phyloP scores from a whole-genome alignment of 53 echinoderm and acorn worm genomes.

The Temnopleurus reevesii region DNA sequence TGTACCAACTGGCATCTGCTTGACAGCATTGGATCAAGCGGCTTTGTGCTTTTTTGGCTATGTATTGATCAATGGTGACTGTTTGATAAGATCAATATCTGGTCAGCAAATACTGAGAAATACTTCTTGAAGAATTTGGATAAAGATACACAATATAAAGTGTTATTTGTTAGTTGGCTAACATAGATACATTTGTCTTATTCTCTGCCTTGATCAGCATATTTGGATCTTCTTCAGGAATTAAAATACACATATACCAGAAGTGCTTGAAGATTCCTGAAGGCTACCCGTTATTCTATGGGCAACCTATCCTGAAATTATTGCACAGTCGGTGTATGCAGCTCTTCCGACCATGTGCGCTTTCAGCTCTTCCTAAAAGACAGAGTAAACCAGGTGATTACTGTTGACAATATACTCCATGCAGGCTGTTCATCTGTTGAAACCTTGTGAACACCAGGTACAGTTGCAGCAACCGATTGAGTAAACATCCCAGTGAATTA shows the following conservation, averaged over 20 bases:
- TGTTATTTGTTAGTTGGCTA: too few relatives aligned
- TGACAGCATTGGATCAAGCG: too few relatives aligned
- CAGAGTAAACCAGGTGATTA: not conserved
- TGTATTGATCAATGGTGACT: too few relatives aligned
- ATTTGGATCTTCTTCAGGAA: not conserved
- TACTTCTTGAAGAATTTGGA: too few relatives aligned
- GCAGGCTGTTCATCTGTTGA: not conserved
- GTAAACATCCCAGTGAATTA: not conserved
- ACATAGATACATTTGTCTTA: too few relatives aligned
- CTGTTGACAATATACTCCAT: not conserved
- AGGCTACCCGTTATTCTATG: not conserved
- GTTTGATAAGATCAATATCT: too few relatives aligned
- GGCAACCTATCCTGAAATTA: not conserved
- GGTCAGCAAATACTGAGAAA: too few relatives aligned
- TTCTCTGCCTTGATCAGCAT: too few relatives aligned
- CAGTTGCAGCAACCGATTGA: not conserved
- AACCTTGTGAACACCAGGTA: not conserved
- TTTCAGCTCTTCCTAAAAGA: not conserved
- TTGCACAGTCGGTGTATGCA: constrained; percentile 19
- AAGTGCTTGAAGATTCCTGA: not conserved
- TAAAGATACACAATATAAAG: too few relatives aligned
- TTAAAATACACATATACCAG: not conserved
- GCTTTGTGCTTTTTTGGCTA: too few relatives aligned
- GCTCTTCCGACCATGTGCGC: not conserved
- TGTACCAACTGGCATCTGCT: too few relatives aligned